Conservation (phyloP, 2,888 invertebrate species). For the Thelaira solivaga region DNA sequence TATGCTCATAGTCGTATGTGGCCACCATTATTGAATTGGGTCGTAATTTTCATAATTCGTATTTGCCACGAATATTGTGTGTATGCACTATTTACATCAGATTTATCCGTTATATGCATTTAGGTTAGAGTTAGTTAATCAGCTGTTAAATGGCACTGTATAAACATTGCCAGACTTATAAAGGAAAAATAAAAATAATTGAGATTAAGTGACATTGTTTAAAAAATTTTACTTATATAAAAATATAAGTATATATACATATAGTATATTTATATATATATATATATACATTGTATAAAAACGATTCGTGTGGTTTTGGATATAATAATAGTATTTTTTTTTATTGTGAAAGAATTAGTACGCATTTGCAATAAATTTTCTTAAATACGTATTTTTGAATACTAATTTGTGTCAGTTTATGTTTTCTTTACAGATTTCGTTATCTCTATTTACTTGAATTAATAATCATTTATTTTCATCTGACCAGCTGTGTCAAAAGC, state of each 20-base stretch:
- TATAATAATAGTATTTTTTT: too few species aligned
- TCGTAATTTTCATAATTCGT: constrained; percentile 57
- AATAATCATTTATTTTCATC: background rate
- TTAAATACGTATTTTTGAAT: too few species aligned
- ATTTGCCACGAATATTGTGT: constrained; percentile 59
- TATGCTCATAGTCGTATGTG: constrained; percentile 32
- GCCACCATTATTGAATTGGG: constrained; percentile 52
- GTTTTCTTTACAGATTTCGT: constrained; percentile 5
- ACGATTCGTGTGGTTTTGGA: too few species aligned
- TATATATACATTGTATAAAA: too few species aligned
- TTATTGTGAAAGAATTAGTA: background rate
- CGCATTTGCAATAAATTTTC: background rate
- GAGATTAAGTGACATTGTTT: too few species aligned
- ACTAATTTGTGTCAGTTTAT: background rate
- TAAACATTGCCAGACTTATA: constrained; percentile 34
- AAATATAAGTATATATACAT: too few species aligned
- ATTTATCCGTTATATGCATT: constrained; percentile 36
- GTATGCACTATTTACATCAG: constrained; percentile 57
- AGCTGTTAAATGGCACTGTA: constrained; percentile 37
- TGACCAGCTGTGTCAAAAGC: constrained; percentile 23
- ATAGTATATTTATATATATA: too few species aligned
- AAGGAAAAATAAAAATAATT: background rate
- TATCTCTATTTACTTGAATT: background rate
- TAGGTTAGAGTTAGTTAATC: constrained; percentile 43
- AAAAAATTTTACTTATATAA: too few species aligned